These are phyloP conservation scores for Ditylenchus weischeri DNA, from an alignment of 2,888 invertebrate species.

Conservation along the genomic window DNA sequence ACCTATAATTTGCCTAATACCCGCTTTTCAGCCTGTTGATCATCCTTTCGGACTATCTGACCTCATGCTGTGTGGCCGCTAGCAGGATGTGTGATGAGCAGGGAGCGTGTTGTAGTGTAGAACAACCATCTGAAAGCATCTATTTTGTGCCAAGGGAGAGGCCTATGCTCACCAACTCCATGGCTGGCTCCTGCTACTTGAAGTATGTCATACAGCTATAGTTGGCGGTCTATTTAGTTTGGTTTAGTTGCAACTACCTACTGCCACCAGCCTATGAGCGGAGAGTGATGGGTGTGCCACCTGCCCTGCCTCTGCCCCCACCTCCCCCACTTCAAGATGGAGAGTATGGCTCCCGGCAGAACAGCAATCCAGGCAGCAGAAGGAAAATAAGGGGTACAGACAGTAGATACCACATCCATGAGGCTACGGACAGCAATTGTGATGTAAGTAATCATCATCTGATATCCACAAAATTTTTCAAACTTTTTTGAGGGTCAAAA, in stretches of 20 bases:
- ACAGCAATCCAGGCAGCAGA: slow-evolving; percentile 1
- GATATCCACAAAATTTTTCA: background rate
- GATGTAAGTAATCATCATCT: slow-evolving; percentile 9
- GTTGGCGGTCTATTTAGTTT: background rate
- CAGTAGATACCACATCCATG: slow-evolving; percentile 16
- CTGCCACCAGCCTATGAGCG: slow-evolving; percentile 15
- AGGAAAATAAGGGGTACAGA: background rate
- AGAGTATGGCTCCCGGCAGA: background rate
- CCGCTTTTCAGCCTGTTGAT: slow-evolving; percentile 43
- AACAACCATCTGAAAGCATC: slow-evolving; percentile 40
- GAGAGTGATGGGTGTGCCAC: slow-evolving; percentile 7
- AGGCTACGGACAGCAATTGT: slow-evolving; percentile 23
- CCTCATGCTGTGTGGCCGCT: slow-evolving; percentile 24
- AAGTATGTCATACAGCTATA: background rate
- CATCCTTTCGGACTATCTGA: slow-evolving; percentile 45
- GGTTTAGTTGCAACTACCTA: too few species aligned
- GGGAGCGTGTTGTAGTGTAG: slow-evolving; percentile 27
- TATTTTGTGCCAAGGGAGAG: slow-evolving; percentile 33
- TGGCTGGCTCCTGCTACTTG: background rate
- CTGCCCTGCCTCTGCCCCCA: slow-evolving; percentile 2
- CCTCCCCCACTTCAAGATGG: background rate
- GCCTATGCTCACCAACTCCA: too few species aligned
- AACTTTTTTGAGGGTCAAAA: too few species aligned
- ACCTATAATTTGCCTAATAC: too few species aligned
- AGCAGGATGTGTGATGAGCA: slow-evolving; percentile 34